These are phyloP conservation scores for Lissocephala sabroskyi DNA, from an alignment of 2,888 invertebrate species.

Conservation along the genomic window DNA sequence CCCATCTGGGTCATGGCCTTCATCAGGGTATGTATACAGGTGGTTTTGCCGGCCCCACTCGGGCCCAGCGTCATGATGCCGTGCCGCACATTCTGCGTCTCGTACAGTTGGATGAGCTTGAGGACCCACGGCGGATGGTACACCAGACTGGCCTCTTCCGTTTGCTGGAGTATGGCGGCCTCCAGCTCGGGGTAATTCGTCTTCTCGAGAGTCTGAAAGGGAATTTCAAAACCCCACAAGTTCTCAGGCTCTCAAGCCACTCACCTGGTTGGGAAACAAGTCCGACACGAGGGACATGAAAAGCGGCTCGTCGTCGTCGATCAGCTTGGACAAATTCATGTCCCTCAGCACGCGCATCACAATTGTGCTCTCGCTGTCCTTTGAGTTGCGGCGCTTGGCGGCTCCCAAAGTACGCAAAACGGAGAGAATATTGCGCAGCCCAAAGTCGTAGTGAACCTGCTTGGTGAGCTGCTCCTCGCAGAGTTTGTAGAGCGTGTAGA, in stretches of 20 bases:
- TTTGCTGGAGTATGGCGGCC: conserved; percentile 88
- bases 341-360: conserved; percentile 98
- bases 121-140: conserved; percentile 96
- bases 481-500: conserved; percentile 95
- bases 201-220: conserved; percentile 88
- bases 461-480: conserved; percentile 98
- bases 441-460: conserved; percentile 98
- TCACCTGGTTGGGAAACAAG: conserved; percentile 91
- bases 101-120: conserved; percentile 95
- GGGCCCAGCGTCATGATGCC: conserved; percentile 98
- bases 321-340: conserved; percentile 97
- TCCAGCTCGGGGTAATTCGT: conserved; percentile 92
- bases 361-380: conserved; percentile 95
- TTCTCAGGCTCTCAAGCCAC: background rate
- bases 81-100: conserved; percentile 95
- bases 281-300: conserved; percentile 97
- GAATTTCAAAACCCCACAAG: background rate
- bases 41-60: conserved; percentile 95
- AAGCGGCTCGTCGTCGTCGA: conserved; percentile 98
- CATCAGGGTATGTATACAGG: conserved; percentile 91
- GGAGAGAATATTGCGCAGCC: conserved; percentile 94
- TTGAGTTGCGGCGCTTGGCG: conserved; percentile 90
- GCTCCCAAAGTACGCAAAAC: conserved; percentile 94
- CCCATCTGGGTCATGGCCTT: conserved; percentile 90
- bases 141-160: conserved; percentile 84